These are phyloP conservation scores for Tychaedon coryphoeus DNA, from an alignment of 2,113 vertebrate genomes.

Conservation along the genomic window DNA sequence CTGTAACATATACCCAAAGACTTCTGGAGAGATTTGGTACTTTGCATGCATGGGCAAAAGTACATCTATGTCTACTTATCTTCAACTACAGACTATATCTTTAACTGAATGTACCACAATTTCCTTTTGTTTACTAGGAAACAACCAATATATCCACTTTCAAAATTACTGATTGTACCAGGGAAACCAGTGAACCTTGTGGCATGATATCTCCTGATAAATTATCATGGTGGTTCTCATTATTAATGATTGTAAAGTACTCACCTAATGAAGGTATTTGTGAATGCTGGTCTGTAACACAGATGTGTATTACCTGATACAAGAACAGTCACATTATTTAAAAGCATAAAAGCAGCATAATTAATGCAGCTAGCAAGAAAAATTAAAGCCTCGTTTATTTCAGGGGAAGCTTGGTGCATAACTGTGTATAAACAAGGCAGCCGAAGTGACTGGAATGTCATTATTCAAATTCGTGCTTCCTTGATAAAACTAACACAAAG, in stretches of 20 bases:
- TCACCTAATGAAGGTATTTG: not conserved
- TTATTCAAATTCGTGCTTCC: not conserved
- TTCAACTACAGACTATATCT: not conserved
- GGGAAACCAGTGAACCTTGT: not conserved
- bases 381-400: conserved; percentile 17
- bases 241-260: not conserved
- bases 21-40: not conserved
- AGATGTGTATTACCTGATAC: not conserved
- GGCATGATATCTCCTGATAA: not conserved
- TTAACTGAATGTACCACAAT: not conserved
- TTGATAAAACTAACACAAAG: not conserved
- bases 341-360: not conserved
- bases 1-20: not conserved
- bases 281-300: not conserved
- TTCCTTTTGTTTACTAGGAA: not conserved
- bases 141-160: not conserved
- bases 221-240: not conserved
- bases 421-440: not conserved
- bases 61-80: not conserved
- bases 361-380: not conserved
- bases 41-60: not conserved
- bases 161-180: not conserved
- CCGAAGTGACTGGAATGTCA: not conserved
- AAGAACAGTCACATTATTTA: not conserved
- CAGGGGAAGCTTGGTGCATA: not conserved